Evolutionary conservation across 2,113 vertebrate species (phyloP), one percentile per base, ranked within the genome.

Genomic region (Callopanchax toddi): DNA sequence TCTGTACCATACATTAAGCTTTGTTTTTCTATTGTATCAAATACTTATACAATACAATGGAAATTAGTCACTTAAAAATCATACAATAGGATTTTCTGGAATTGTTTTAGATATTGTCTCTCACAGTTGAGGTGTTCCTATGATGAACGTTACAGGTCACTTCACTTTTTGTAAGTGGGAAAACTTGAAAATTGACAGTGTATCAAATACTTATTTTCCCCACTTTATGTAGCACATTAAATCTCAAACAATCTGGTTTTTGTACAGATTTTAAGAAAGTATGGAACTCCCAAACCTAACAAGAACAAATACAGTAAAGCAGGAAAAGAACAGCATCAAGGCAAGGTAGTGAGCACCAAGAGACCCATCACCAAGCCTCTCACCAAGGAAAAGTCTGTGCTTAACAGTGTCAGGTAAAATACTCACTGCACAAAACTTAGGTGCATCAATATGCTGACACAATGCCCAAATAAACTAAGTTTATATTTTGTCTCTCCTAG

Each of bases 281-380:
- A 98, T 0, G 97, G 97, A 0, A 94, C 94, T 40, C 89, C 94
- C 0, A 98, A 98, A 56, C 93, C 95, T 15, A 97, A 96, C 86
- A 98, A 98, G 86, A 97, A 94, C 92, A 98, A 97, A 79, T 97
- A 96, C 89, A 96, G 91, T 91, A 98, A 96, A 64, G 93, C 91
- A 0, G 96, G 96, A 71, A 99, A 99, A 81, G 97, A 99, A 53
- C 97, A 98, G 85, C 97, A 98, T 79, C 96, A 95, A 0, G 93
- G 95, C 64, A 99, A 98, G 81, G 97, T 98, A 29, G 96, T 98
- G 75, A 98, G 97, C 92, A 96, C 95, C 75, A 99, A 99, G 82
- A 93, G 96, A 64, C 93, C 96, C 0, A 92, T 96, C 74, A 95
- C 91, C 40, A 99, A 99, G 78, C 95, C 96, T 0, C 94, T 95